Evolutionary conservation across 2,888 invertebrate genomes (phyloP).

Genomic region (Nemotelus nigrinus): DNA sequence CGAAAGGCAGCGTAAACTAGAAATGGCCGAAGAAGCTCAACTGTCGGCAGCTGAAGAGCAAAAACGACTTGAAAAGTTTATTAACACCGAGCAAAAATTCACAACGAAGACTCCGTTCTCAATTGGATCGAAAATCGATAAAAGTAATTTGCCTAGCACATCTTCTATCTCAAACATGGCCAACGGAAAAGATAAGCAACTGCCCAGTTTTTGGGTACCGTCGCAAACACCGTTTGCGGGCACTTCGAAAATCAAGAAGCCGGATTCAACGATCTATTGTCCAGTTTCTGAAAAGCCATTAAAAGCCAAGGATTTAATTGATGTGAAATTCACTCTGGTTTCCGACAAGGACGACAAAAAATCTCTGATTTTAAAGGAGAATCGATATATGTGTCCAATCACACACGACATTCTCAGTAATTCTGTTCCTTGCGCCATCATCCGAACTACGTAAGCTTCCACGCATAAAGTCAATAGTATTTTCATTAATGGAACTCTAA

Average conservation of each 20-base stretch:
- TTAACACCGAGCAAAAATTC: slow-evolving; percentile 84
- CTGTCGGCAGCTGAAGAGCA: slow-evolving; percentile 78
- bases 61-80: slow-evolving; percentile 79
- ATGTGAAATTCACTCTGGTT: slow-evolving; percentile 91
- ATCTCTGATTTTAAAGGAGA: slow-evolving; percentile 87
- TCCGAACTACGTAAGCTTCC: slow-evolving; percentile 81
- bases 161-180: slow-evolving; percentile 79
- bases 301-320: slow-evolving; percentile 90
- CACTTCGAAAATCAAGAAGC: slow-evolving; percentile 75
- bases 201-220: slow-evolving; percentile 98
- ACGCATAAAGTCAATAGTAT: not conserved
- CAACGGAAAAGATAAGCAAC: slow-evolving; percentile 78
- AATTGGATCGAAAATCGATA: slow-evolving; percentile 45
- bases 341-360: slow-evolving; percentile 88
- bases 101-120: slow-evolving; percentile 62
- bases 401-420: slow-evolving; percentile 96
- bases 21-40: slow-evolving; percentile 76
- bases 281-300: slow-evolving; percentile 87
- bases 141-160: slow-evolving; percentile 47
- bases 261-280: slow-evolving; percentile 73
- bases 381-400: slow-evolving; percentile 96
- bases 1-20: slow-evolving; percentile 84
- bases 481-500: not conserved
- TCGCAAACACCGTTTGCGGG: slow-evolving; percentile 90
- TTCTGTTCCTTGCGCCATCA: slow-evolving; percentile 92